Evolutionary conservation across 2,797 vertebrate species (phyloP), one percentile per base, ranked within the genome.

Genomic region (Astyanax mexicanus): DNA sequence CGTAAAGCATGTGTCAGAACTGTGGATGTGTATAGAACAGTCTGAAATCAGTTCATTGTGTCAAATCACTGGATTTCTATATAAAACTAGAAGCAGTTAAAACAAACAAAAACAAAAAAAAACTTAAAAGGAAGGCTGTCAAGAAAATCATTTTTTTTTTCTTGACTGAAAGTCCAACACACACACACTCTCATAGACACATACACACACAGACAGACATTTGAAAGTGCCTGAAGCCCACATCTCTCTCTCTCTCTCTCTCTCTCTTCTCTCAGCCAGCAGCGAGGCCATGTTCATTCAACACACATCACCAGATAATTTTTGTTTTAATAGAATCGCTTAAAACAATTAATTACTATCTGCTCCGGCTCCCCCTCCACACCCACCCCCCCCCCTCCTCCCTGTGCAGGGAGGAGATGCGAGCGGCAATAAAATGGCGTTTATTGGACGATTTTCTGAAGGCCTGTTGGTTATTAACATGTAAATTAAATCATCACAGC

Each of bases 401-500:
- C 93, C 92, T 92, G 94, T 92, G 94, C 93, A 91, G 93, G 88
- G 91, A 94, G 42, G 92, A 96, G 95, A 97, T 97, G 96, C 86
- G 94, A 93, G 93, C 82, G 82, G 95, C 95, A 97, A 96, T 98
- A 97, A 98, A 94, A 97, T 96, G 94, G 93, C 95, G 90, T 97
- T 98, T 98, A 97, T 95, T 97, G 94, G 92, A 92, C 91, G 94
- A 95, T 97, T 97, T 93, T 98, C 96, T 96, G 93, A 94, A 96
- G 95, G 96, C 96, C 96, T 96, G 95, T 96, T 97, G 96, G 96
- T 98, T 98, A 98, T 98, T 98, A 98, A 96, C 96, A 98, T 98
- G 96, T 97, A 98, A 98, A 98, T 98, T 97, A 98, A 98, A 98
- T 97, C 96, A 97, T 97, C 97, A 96, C 97, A 98, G 96, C 97